Percentiles rank a stretch among this genome's conserved stretches.
phyloP scores from a whole-genome alignment of 2,888 invertebrate genomes.

The Xanthorhoe spadicearia region DNA sequence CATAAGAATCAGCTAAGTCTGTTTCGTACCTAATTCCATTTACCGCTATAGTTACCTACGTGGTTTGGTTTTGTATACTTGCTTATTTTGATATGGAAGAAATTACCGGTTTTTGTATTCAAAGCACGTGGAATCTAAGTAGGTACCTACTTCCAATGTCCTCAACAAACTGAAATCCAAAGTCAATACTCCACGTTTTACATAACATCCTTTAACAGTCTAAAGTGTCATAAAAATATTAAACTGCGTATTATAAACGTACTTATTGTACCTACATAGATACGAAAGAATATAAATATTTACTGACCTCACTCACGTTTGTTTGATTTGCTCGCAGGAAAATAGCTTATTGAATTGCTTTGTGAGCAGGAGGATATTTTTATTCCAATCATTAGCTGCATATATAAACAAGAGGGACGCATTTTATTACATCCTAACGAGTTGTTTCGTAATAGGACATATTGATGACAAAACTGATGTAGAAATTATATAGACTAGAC shows the following conservation, averaged over 20 bases:
- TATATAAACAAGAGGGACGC: neutral
- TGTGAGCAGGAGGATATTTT: neutral
- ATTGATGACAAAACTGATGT: neutral
- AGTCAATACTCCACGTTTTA: neutral
- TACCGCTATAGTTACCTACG: neutral
- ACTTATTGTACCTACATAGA: neutral
- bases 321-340: conserved; percentile 10
- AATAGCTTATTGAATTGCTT: neutral
- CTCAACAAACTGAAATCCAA: neutral
- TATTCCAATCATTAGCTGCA: neutral
- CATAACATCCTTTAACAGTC: neutral
- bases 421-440: neutral
- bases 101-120: neutral
- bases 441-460: neutral
- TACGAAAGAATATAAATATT: conserved; percentile 1
- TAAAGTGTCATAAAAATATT: neutral
- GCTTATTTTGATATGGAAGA: neutral
- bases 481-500: neutral
- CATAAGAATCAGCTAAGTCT: neutral
- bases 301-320: conserved; percentile 6
- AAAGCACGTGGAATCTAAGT: neutral
- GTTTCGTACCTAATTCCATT: neutral
- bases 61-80: neutral
- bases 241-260: neutral
- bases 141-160: neutral